Base-by-base conservation (phyloP, 2,113 vertebrate species). In the Sphyrna mokarran region DNA sequence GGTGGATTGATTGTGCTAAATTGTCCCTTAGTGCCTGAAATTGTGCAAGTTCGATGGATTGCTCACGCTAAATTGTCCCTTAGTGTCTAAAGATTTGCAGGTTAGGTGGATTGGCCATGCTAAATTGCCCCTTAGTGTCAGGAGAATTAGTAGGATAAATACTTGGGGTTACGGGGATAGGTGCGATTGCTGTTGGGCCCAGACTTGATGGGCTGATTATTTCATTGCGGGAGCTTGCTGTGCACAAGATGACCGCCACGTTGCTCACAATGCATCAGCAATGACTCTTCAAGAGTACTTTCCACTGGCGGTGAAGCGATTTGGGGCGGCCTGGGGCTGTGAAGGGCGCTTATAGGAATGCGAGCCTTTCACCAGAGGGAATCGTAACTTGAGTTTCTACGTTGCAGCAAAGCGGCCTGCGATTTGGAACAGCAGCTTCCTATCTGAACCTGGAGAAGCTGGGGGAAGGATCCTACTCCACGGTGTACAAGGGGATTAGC, bases 401-500 rank as follows among this genome's bases (percentile, higher is more conserved):
- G 96, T 66, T 97, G 66, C 98, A 98, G 98, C 98, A 97, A 96
- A 97, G 97, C 54, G 98, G 97, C 95, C 97, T 98, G 7, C 96
- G 95, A 0, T 99, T 99, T 94, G 99, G 98, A 95, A 97, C 98
- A 0, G 97, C 98, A 29, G 98, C 98, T 0, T 99, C 98, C 0
- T 99, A 99, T 96, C 95, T 99, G 95, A 98, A 98, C 96, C 97
- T 99, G 97, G 98, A 99, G 97, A 98, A 98, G 96, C 96, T 99
- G 37, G 98, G 98, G 9, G 98, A 99, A 96, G 98, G 98, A 76
- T 97, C 98, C 5, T 98, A 98, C 63, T 98, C 98, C n/a, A 98
- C 98, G 0, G 98, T 99, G 89, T 99, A 98, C 96, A 99, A 99
- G 96, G 98, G 98, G 11, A 98, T 99, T 97, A 99, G 98, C 97